Percentiles rank a stretch among this genome's conserved stretches.
phyloP scores from a whole-genome alignment of 1,140 invertebrate species.

The Daktulosphaira vitifoliae region DNA sequence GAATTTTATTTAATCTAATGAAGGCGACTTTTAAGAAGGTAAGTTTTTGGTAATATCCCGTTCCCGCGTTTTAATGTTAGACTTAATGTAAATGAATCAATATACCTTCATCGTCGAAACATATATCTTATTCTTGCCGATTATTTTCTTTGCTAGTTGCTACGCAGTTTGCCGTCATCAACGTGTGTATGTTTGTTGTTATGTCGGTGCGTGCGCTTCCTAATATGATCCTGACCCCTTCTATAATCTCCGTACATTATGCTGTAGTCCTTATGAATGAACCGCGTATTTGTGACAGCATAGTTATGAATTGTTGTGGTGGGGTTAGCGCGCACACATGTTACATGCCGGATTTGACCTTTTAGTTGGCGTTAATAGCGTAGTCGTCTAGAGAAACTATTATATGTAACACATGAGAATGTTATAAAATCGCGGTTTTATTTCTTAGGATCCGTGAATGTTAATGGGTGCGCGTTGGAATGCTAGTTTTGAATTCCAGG shows the following conservation, averaged over 20 bases:
- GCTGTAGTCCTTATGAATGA: conserved; percentile 18
- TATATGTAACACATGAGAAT: no score
- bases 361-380: not conserved
- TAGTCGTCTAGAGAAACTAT: no score
- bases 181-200: conserved; percentile 29
- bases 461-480: no score
- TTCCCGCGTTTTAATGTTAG: conserved; percentile 26
- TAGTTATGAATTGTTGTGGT: not conserved
- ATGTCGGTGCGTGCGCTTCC: not conserved
- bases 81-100: not conserved
- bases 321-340: conserved; percentile 11
- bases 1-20: no score
- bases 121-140: not conserved
- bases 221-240: conserved; percentile 28
- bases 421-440: no score
- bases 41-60: not conserved
- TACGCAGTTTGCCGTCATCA: conserved; percentile 6
- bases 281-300: not conserved
- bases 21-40: not conserved
- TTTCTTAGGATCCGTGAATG: no score
- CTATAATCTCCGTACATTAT: conserved; percentile 11
- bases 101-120: not conserved
- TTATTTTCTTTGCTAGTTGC: not conserved
- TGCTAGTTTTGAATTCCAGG: no score
- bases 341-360: conserved; percentile 13